Evolutionary conservation across 2,797 vertebrate species (phyloP).

Genomic region (Tamandua tetradactyla): DNA sequence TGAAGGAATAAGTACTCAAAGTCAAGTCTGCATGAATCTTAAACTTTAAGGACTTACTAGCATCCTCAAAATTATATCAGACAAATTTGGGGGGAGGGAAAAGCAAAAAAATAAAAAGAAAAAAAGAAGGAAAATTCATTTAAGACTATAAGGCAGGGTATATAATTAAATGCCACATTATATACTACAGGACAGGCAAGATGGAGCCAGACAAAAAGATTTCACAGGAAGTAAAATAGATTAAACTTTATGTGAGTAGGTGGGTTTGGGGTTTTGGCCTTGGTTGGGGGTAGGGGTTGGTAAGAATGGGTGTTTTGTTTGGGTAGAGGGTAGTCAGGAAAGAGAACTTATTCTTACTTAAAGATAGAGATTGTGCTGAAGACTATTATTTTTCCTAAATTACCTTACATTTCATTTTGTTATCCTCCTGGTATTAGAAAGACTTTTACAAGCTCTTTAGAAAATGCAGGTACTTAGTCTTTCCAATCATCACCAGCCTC

Average conservation of each 20-base stretch:
- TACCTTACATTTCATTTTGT: slow-evolving; percentile 44
- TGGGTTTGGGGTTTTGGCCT: no score
- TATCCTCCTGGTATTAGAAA: slow-evolving; percentile 3
- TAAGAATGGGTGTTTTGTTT: neutral
- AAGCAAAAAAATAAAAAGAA: neutral
- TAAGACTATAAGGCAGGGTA: neutral
- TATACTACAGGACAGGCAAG: neutral
- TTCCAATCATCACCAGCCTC: slow-evolving; percentile 20
- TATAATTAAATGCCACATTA: neutral
- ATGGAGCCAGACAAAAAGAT: neutral
- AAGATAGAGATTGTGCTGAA: neutral
- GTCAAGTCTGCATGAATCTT: neutral
- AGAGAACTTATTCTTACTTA: slow-evolving; percentile 8
- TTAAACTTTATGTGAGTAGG: neutral
- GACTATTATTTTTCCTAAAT: slow-evolving; percentile 10
- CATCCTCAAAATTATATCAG: neutral
- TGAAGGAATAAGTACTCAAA: slow-evolving; percentile 20
- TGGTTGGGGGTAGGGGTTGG: accelerated
- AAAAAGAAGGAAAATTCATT: neutral
- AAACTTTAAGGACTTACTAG: neutral
- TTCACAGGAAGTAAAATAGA: neutral
- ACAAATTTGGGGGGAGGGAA: neutral
- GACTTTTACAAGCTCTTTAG: slow-evolving; percentile 23
- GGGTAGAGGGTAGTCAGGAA: neutral
- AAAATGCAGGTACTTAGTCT: neutral